Conservation (phyloP, 2,113 vertebrate species). For the Melierax canorus region DNA sequence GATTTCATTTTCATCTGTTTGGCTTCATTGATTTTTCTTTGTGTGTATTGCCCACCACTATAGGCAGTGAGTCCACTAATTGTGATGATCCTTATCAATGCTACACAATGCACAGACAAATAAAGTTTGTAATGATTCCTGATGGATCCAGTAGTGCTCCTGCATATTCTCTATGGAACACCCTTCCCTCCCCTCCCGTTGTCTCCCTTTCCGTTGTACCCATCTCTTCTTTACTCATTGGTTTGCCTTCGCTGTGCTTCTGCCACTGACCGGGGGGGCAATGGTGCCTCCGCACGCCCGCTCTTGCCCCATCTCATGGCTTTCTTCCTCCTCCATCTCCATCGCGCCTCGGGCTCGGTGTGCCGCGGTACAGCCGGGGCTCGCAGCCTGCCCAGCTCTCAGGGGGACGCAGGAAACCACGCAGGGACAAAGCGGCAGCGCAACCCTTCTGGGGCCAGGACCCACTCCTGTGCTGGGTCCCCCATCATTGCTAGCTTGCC, state of each 20-base stretch:
- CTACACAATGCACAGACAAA: conserved; percentile 78
- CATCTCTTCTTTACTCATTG: neutral
- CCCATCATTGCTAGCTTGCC: neutral
- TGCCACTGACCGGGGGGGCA: neutral
- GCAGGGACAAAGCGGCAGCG: neutral
- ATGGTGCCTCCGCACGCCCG: accelerated
- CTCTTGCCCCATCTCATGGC: neutral
- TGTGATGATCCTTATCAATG: conserved; percentile 75
- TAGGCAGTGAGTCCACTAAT: conserved; percentile 67
- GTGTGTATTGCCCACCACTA: conserved; percentile 78
- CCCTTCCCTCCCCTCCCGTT: neutral
- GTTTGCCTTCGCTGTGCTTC: neutral
- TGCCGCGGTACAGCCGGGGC: neutral
- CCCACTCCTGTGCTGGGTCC: neutral
- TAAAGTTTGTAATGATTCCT: conserved; percentile 79
- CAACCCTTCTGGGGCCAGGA: neutral
- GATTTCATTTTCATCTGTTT: conserved; percentile 71
- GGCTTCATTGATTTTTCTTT: conserved; percentile 68
- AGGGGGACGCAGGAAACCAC: neutral
- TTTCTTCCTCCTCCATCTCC: neutral
- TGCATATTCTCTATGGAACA: conserved; percentile 66
- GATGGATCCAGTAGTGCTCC: conserved; percentile 61
- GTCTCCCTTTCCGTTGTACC: neutral
- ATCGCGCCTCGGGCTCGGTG: neutral
- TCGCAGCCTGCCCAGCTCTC: neutral